Base-by-base conservation (phyloP, 2,113 vertebrate genomes). In the Calyptommatus sinebrachiatus region DNA sequence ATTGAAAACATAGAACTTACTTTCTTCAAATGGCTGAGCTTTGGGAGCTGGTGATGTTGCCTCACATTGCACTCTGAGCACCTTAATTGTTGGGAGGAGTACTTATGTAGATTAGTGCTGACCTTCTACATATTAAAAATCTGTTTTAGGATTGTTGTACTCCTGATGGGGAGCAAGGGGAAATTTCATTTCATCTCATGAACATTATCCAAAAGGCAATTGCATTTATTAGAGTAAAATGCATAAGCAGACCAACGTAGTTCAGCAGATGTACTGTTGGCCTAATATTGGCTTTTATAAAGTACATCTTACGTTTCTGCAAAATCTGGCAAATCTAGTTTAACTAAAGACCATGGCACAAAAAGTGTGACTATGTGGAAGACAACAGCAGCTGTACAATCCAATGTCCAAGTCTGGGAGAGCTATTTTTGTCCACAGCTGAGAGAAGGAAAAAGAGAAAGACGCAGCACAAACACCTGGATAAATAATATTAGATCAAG, bases 401-500 rank as follows among this genome's bases (percentile, higher is more conserved):
- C 10, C 29, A 45, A 45, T 8, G 48, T 80, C 48, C 48, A 67
- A 53, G 53, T 60, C 62, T 18, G 21, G 35, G 18, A 74, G 24
- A 80, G 71, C 71, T 68, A 73, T 80, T 73, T 80, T 48, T 80
- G 62, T 29, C 67, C 31, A 21, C 48, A 57, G 60, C 21, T 31
- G 57, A 61, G 35, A 22, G 29, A 28, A 45, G 46, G 26, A 22
- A 28, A 48, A 28, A 57, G n/a, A 31, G 53, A 21, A 22, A 61
- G 31, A 78, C 22, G 45, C 60, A 77, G 61, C 67, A 31, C 28
- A 78, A 78, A 68, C 69, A 73, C 62, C 61, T 83, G 75, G 69
- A 50, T 78, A 83, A 57, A 72, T 83, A 73, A 77, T 61, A 72
- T 77, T 75, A 60, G 71, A 80, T 66, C 29, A 77, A 50, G n/a